These are phyloP conservation scores for Spodoptera frugiperda DNA, from an alignment of 1,140 invertebrate species.

Conservation along the genomic window DNA sequence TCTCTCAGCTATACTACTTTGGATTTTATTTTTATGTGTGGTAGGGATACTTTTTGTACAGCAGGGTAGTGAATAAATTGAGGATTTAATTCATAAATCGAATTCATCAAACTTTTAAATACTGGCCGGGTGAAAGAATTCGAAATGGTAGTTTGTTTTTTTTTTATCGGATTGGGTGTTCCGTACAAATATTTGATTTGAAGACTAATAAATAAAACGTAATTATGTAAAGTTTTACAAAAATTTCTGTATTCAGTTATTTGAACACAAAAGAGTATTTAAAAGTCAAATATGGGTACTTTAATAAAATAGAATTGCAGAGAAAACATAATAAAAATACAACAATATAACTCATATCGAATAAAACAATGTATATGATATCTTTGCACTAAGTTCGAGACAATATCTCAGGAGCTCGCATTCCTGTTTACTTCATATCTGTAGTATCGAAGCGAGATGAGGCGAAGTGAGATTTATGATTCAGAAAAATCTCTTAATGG, in stretches of 20 bases:
- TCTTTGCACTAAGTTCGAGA: conserved; percentile 30
- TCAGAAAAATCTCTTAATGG: conserved; percentile 85
- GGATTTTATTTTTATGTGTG: not conserved
- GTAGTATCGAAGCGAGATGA: conserved; percentile 78
- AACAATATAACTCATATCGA: conserved; percentile 30
- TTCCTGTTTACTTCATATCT: conserved; percentile 77
- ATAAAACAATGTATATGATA: conserved; percentile 44
- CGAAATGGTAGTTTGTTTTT: not conserved
- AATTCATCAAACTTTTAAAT: conserved; percentile 39
- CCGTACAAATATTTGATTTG: not conserved
- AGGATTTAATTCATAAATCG: conserved; percentile 25
- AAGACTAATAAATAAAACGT: too few relatives aligned
- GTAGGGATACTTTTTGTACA: not conserved
- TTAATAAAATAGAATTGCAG: conserved; percentile 14
- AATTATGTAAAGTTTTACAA: too few relatives aligned
- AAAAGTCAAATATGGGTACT: not conserved
- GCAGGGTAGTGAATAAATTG: not conserved
- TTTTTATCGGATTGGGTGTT: not conserved
- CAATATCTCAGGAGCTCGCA: conserved; percentile 49
- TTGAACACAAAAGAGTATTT: not conserved
- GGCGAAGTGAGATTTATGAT: conserved; percentile 84
- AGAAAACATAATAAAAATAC: conserved; percentile 23
- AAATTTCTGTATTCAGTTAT: too few relatives aligned
- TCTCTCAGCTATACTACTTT: not conserved
- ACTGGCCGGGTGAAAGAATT: conserved; percentile 18